A percentile compares a stretch with the other conserved stretches of the same genome.
Conservation (phyloP, 1,140 invertebrate genomes). For the Luehdorfia chinensis region DNA sequence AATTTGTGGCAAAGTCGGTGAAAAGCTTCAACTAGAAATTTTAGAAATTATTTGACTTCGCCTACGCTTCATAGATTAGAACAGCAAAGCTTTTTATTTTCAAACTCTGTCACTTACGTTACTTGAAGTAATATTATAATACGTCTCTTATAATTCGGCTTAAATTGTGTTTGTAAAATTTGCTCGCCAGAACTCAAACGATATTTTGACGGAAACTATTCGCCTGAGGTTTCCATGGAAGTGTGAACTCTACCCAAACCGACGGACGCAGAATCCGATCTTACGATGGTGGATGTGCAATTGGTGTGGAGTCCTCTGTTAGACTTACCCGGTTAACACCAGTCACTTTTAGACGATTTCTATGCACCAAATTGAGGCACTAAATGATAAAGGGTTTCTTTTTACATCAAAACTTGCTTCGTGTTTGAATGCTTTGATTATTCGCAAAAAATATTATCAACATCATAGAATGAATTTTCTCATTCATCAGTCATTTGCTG, state of each 20-base stretch:
- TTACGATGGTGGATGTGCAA: slow-evolving; percentile 1
- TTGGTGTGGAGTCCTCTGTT: slow-evolving; percentile 22
- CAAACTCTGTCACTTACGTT: slow-evolving; percentile 1
- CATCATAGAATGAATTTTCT: slow-evolving; percentile 38
- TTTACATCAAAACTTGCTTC: slow-evolving; percentile 49
- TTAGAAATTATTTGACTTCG: slow-evolving; percentile 5
- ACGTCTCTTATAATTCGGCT: slow-evolving; percentile 8
- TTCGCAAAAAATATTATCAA: slow-evolving; percentile 40
- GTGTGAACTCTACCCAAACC: background rate
- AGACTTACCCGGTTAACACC: slow-evolving; percentile 29
- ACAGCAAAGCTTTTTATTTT: slow-evolving; percentile 10
- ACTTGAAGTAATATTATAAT: slow-evolving; percentile 6
- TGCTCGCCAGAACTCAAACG: slow-evolving; percentile 5
- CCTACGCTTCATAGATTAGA: slow-evolving; percentile 12
- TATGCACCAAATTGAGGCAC: slow-evolving; percentile 61
- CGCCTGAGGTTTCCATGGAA: slow-evolving; percentile 14
- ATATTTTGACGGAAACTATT: slow-evolving; percentile 6
- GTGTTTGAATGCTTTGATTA: slow-evolving; percentile 58
- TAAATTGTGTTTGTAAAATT: slow-evolving; percentile 2
- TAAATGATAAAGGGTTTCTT: slow-evolving; percentile 72
- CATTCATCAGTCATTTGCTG: slow-evolving; percentile 35
- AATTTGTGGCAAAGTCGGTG: slow-evolving; percentile 1
- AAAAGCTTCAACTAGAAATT: slow-evolving; percentile 6
- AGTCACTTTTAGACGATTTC: slow-evolving; percentile 51
- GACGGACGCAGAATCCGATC: background rate